phyloP scores from a whole-genome alignment of 2,888 invertebrate species.

The Drosophila quinaria region DNA sequence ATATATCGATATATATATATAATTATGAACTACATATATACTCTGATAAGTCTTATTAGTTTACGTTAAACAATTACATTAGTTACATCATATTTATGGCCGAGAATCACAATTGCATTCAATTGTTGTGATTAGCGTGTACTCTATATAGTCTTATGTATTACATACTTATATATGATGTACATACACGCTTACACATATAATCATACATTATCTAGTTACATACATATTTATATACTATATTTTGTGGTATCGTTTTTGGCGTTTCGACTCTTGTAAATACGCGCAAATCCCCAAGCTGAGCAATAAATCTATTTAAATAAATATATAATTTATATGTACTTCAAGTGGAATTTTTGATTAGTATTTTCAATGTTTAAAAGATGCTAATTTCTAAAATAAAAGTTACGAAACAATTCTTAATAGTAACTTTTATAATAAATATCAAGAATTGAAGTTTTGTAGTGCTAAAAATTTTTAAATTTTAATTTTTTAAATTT shows the following conservation, averaged over 20 bases:
- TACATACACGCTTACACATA: constrained; percentile 17
- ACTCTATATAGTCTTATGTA: constrained; percentile 19
- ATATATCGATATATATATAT: constrained; percentile 38
- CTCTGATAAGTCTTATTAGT: constrained; percentile 46
- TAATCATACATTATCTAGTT: constrained; percentile 20
- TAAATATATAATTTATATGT: constrained; percentile 23
- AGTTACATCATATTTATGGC: constrained; percentile 29
- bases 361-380: not conserved
- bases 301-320: constrained; percentile 68
- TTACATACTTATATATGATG: constrained; percentile 28
- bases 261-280: constrained; percentile 52
- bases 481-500: no score
- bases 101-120: constrained; percentile 8
- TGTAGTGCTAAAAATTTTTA: no score
- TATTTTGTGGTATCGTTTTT: constrained; percentile 33
- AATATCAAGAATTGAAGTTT: no score
- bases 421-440: no score
- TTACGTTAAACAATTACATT: constrained; percentile 25
- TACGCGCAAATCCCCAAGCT: constrained; percentile 61
- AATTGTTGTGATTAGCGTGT: constrained; percentile 24
- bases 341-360: not conserved
- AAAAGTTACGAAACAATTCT: not conserved
- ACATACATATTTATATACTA: constrained; percentile 13
- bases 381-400: not conserved
- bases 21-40: constrained; percentile 35